Conservation (phyloP, 2,888 invertebrate genomes). For the Leptinotarsa rubiginosa region DNA sequence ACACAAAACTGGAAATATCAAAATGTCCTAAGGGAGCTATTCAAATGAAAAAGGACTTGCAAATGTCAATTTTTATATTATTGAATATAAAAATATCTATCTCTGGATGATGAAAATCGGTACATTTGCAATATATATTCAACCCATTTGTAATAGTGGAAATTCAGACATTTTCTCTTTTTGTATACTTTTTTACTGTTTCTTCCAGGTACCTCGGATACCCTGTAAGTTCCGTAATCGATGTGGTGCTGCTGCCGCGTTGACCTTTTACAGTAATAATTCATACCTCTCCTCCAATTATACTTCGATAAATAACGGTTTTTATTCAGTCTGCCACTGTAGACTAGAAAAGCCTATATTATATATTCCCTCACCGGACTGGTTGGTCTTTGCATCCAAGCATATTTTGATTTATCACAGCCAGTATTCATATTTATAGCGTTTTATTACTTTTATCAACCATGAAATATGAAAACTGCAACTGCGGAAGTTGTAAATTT, state of each 20-base stretch:
- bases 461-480: constrained; percentile 34
- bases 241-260: neutral
- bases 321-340: constrained; percentile 17
- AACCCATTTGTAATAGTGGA: too few species aligned
- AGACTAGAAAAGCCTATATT: constrained; percentile 19
- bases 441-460: constrained; percentile 35
- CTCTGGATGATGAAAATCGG: too few species aligned
- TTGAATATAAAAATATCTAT: too few species aligned
- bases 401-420: constrained; percentile 31
- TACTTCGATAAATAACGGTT: constrained; percentile 16
- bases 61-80: too few species aligned
- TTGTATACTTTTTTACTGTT: too few species aligned
- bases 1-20: too few species aligned
- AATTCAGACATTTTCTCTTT: too few species aligned
- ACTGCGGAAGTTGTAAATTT: constrained; percentile 38
- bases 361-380: constrained; percentile 13
- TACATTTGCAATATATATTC: too few species aligned
- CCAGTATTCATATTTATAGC: constrained; percentile 32
- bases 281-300: constrained; percentile 9
- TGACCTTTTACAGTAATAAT: constrained; percentile 4
- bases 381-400: constrained; percentile 22
- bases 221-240: too few species aligned
- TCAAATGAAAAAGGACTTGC: too few species aligned
- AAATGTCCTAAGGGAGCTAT: too few species aligned
- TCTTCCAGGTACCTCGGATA: too few species aligned